These are phyloP conservation scores for Watsonalla cultraria DNA, from an alignment of 2,888 invertebrate genomes.

Conservation along the genomic window DNA sequence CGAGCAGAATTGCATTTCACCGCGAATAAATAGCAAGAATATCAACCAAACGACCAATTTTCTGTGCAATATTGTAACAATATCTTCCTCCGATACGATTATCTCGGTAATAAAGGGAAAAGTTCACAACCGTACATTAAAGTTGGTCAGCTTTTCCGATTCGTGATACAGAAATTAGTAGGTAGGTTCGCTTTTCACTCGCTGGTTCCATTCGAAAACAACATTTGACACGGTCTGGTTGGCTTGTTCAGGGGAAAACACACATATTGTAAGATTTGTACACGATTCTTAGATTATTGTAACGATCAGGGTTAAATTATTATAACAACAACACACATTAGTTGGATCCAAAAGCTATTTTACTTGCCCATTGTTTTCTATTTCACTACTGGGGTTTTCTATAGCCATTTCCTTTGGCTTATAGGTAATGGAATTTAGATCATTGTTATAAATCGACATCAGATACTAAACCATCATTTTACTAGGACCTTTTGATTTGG, in stretches of 20 bases:
- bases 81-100: slow-evolving; percentile 29
- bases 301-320: neutral
- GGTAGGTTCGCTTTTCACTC: slow-evolving; percentile 18
- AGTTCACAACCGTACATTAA: slow-evolving; percentile 36
- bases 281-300: slow-evolving; percentile 1
- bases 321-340: no score
- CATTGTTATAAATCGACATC: no score
- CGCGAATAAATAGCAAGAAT: neutral
- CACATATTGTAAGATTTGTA: no score
- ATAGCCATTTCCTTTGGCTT: no score
- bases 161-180: slow-evolving; percentile 27
- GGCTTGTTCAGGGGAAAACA: slow-evolving; percentile 23
- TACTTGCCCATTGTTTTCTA: no score
- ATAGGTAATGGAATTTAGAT: no score
- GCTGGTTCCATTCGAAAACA: slow-evolving; percentile 34
- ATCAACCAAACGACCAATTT: slow-evolving; percentile 7
- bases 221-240: slow-evolving; percentile 46
- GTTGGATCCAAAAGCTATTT: no score
- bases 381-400: no score
- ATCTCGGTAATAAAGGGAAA: slow-evolving; percentile 48
- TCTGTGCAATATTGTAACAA: slow-evolving; percentile 26
- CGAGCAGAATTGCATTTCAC: slow-evolving; percentile 1
- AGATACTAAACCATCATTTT: no score
- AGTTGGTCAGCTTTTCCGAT: slow-evolving; percentile 34
- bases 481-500: no score